Base-by-base conservation (phyloP, 2,888 invertebrate species). In the Chrysolina oricalcia region DNA sequence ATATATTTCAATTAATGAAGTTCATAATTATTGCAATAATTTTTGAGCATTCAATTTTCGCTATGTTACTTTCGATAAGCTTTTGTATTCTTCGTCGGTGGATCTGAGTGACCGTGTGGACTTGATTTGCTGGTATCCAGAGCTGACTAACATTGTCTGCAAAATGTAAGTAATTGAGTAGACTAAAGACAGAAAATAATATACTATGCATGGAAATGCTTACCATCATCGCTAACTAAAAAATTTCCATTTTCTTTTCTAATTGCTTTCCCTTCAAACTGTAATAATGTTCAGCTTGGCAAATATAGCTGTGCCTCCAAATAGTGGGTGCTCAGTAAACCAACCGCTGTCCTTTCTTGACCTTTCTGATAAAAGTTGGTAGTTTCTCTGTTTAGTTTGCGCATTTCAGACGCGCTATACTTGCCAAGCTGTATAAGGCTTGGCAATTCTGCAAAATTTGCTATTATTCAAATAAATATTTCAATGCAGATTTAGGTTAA, bases 161-260 rank as follows among this genome's bases (percentile, higher is more conserved):
- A 53, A 19, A 53, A 19, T 17, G 11, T 53, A 19, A 53, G 19
- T 17, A 53, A 9, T n/a, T 53, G 53, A 53, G n/a, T 53, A n/a
- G n/a, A 53, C 19, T n/a, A 17, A 53, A 6, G 19, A 17, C 17
- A 53, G 53, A 19, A 53, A 53, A 17, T 53, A 53, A 40, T 40
- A 40, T 40, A 10, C 40, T 13, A 53, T 53, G n/a, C 5, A 53
- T n/a, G 19, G 19, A 17, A 53, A n/a, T 17, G 53, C 53, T 53
- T 19, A 53, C 53, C 53, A 13, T 53, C 53, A 53, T 53, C 53
- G 9, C 19, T 5, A 17, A 53, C 19, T 17, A 53, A 13, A 53
- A 53, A 53, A 53, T 53, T 13, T 8, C 53, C 53, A 53, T 53
- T 53, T 53, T 53, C 53, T 5, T 53, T 53, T 53, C 53, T 6